These are phyloP conservation scores for Thymelicus lineola DNA, from an alignment of 2,888 invertebrate genomes.

Conservation along the genomic window DNA sequence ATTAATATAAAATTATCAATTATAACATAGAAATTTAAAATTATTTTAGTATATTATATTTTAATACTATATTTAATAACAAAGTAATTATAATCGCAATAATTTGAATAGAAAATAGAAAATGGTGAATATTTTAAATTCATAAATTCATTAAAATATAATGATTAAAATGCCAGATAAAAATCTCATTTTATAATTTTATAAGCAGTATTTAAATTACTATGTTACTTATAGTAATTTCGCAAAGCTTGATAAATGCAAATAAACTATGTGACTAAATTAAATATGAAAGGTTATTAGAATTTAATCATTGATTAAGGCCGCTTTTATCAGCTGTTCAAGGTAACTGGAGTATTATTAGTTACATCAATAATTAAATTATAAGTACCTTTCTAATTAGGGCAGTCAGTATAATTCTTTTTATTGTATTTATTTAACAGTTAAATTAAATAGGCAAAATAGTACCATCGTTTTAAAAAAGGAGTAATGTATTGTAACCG, in stretches of 20 bases:
- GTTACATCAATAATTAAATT: not conserved
- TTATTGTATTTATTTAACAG: not conserved
- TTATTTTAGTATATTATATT: not conserved
- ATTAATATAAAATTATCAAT: constrained; percentile 8
- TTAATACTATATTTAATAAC: not conserved
- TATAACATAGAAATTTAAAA: constrained; percentile 2
- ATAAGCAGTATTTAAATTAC: not conserved
- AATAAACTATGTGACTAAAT: not conserved
- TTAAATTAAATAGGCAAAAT: too few relatives aligned
- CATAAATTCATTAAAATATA: not conserved
- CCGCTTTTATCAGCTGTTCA: not conserved
- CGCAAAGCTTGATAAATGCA: not conserved
- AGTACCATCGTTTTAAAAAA: too few relatives aligned
- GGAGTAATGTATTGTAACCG: too few relatives aligned
- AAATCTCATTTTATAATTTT: not conserved
- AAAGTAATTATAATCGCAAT: not conserved
- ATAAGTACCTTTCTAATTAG: not conserved
- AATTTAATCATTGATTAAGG: not conserved
- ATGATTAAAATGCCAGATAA: not conserved
- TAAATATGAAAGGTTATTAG: not conserved
- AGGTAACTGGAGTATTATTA: not conserved
- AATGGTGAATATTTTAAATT: not conserved
- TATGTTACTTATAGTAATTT: not conserved
- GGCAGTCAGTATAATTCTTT: constrained; percentile 5
- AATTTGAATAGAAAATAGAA: not conserved